These are phyloP conservation scores for Leptura quadrifasciata DNA, from an alignment of 2,888 invertebrate species.

Conservation along the genomic window DNA sequence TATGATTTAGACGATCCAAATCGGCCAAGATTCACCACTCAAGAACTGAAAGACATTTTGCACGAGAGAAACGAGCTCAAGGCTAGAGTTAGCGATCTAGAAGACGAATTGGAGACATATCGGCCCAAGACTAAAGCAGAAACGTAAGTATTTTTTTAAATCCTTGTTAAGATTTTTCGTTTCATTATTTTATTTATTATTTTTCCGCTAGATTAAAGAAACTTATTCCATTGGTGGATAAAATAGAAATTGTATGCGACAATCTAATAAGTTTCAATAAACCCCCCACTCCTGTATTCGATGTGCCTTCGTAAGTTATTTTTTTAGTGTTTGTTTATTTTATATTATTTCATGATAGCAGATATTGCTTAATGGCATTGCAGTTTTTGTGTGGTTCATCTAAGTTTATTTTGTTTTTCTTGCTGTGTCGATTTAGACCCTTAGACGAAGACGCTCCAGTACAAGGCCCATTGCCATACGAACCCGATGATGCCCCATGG, in stretches of 20 bases:
- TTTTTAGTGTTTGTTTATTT: constrained; percentile 45
- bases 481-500: constrained; percentile 98
- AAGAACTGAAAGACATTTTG: constrained; percentile 89
- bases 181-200: constrained; percentile 48
- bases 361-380: background rate
- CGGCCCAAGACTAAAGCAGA: constrained; percentile 78
- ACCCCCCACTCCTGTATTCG: constrained; percentile 39
- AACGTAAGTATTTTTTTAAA: constrained; percentile 69
- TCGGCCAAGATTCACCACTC: constrained; percentile 87
- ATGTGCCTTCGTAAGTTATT: constrained; percentile 55
- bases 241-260: constrained; percentile 64
- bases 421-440: constrained; percentile 67
- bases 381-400: constrained; percentile 42
- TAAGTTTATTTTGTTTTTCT: constrained; percentile 9
- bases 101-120: constrained; percentile 90
- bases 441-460: constrained; percentile 90
- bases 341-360: constrained; percentile 14
- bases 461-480: constrained; percentile 96
- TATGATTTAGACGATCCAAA: constrained; percentile 83
- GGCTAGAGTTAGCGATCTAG: constrained; percentile 92
- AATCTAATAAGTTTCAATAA: constrained; percentile 52
- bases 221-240: constrained; percentile 61
- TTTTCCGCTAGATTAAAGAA: constrained; percentile 55
- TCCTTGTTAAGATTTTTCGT: constrained; percentile 9
- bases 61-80: constrained; percentile 96